Evolutionary conservation across 2,888 invertebrate species (phyloP).

Genomic region (Melieria omissa): DNA sequence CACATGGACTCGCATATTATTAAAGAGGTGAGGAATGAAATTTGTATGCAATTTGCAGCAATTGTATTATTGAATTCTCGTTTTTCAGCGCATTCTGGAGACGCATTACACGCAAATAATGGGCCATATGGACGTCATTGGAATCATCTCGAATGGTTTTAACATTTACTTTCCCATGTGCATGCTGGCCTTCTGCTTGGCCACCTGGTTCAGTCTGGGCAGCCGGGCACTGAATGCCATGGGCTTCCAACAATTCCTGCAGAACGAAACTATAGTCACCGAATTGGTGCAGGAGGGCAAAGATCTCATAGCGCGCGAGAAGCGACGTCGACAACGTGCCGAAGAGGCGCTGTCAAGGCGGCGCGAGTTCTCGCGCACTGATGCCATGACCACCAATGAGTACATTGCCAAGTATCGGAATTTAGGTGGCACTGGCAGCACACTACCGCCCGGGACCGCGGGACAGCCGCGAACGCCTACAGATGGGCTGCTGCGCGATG

Average conservation of each 20-base stretch:
- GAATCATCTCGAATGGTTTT: constrained; percentile 96
- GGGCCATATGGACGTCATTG: constrained; percentile 99
- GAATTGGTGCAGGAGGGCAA: constrained; percentile 95
- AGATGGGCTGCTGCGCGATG: constrained; percentile 79
- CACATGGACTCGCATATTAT: constrained; percentile 98
- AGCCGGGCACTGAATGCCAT: constrained; percentile 88
- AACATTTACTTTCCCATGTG: constrained; percentile 99
- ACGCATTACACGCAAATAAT: constrained; percentile 98
- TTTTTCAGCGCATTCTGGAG: constrained; percentile 74
- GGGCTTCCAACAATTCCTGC: constrained; percentile 97
- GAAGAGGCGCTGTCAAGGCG: constrained; percentile 83
- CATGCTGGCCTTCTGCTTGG: constrained; percentile 90
- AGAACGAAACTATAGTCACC: constrained; percentile 91
- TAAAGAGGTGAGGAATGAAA: constrained; percentile 67
- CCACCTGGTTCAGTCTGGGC: constrained; percentile 94
- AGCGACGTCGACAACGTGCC: constrained; percentile 81
- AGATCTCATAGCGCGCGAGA: constrained; percentile 90
- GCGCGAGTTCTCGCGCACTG: constrained; percentile 62
- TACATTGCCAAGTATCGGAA: constrained; percentile 58
- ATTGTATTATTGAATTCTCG: background rate
- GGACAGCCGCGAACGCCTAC: constrained; percentile 50
- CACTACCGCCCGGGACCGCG: constrained; percentile 7
- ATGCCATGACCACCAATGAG: constrained; percentile 52
- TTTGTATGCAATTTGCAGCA: background rate
- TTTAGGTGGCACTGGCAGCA: constrained; percentile 36